phyloP scores from a whole-genome alignment of 2,888 invertebrate species.

The Penaeus monodon region DNA sequence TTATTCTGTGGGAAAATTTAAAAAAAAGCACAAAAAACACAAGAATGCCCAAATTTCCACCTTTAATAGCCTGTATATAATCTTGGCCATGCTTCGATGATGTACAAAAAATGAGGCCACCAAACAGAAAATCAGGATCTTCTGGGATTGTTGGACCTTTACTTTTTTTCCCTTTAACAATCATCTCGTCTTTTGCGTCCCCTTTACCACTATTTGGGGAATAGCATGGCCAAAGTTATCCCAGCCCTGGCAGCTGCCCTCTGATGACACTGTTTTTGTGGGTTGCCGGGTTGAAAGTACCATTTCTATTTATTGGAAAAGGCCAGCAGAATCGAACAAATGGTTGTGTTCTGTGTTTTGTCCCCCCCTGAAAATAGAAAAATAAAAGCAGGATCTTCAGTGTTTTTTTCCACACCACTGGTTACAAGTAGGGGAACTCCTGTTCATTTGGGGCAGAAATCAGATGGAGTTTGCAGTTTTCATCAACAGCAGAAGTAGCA shows the following conservation, averaged over 20 bases:
- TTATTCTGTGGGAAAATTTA: too few relatives aligned
- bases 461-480: not conserved
- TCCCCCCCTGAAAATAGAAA: not conserved
- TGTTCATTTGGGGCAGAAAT: not conserved
- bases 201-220: conserved; percentile 39
- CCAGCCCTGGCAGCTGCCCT: conserved; percentile 59
- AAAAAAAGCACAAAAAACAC: too few relatives aligned
- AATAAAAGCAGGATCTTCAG: not conserved
- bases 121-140: conserved; percentile 83
- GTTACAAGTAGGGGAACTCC: not conserved
- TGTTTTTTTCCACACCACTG: not conserved
- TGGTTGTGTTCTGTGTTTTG: not conserved
- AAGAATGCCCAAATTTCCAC: conserved; percentile 73
- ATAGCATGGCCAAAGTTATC: conserved; percentile 58
- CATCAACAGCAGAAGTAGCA: conserved; percentile 1
- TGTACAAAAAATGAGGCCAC: conserved; percentile 91
- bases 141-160: conserved; percentile 70
- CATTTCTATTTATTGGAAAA: conserved; percentile 7
- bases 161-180: conserved; percentile 60
- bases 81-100: conserved; percentile 87
- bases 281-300: not conserved
- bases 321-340: not conserved
- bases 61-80: conserved; percentile 84
- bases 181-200: conserved; percentile 53
- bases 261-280: conserved; percentile 23